These are phyloP conservation scores for Mythimna pallens DNA, from an alignment of 2,888 invertebrate species.

Conservation along the genomic window DNA sequence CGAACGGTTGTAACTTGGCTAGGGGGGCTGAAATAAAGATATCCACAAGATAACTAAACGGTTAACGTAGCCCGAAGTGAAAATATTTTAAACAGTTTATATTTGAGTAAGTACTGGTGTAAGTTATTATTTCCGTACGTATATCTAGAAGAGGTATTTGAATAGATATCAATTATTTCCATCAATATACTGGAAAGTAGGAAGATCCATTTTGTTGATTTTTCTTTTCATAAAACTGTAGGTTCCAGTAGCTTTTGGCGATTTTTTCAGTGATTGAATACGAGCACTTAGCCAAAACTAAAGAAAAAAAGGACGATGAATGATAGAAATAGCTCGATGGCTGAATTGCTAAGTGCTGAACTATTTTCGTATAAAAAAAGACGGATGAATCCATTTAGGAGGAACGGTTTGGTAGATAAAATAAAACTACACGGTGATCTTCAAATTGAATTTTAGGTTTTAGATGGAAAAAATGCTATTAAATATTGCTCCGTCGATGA, in stretches of 20 bases:
- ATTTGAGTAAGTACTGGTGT: too few species aligned
- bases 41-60: too few species aligned
- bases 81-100: too few species aligned
- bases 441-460: neutral
- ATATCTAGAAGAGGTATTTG: neutral
- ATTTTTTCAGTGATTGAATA: conserved; percentile 18
- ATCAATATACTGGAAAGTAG: neutral
- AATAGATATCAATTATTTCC: neutral
- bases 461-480: neutral
- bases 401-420: conserved; percentile 1
- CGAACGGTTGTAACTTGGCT: too few species aligned
- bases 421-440: neutral
- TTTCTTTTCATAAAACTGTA: neutral
- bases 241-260: neutral
- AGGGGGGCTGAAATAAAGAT: too few species aligned
- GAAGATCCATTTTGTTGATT: neutral
- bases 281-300: conserved; percentile 13
- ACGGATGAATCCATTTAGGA: conserved; percentile 3
- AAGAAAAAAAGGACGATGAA: conserved; percentile 14
- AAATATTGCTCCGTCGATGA: neutral
- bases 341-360: conserved; percentile 20
- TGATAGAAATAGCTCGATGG: neutral
- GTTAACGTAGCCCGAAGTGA: too few species aligned
- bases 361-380: conserved; percentile 17
- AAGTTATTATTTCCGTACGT: too few species aligned